Evolutionary conservation across 1,140 invertebrate species (phyloP).

Genomic region (Paramacrobiotus metropolitanus): DNA sequence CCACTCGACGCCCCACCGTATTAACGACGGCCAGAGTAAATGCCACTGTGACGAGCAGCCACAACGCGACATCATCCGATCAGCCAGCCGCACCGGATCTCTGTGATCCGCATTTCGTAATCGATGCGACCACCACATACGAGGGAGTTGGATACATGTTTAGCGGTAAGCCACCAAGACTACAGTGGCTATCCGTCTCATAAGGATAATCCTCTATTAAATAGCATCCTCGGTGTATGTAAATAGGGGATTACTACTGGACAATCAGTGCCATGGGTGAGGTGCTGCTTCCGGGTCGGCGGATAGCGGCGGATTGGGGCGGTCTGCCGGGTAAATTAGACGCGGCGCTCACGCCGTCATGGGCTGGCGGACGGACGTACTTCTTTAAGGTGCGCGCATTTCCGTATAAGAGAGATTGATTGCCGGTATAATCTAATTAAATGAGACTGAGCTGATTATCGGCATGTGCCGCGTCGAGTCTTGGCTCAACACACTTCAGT

Average conservation of each 20-base stretch:
- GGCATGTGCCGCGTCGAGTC: neutral
- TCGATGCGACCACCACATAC: neutral
- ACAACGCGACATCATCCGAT: too few species aligned
- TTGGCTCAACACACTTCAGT: neutral
- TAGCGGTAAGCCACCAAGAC: neutral
- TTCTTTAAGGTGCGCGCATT: slow-evolving; percentile 46
- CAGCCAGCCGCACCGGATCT: too few species aligned
- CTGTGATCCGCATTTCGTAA: neutral
- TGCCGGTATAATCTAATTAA: neutral
- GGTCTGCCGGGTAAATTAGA: slow-evolving; percentile 63
- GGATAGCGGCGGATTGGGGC: slow-evolving; percentile 48
- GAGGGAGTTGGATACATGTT: neutral
- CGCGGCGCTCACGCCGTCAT: slow-evolving; percentile 30
- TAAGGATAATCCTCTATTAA: neutral
- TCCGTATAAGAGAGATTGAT: too few species aligned
- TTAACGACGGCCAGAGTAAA: neutral
- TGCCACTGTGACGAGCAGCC: neutral
- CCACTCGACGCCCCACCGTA: neutral
- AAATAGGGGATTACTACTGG: slow-evolving; percentile 23
- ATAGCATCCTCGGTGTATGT: neutral
- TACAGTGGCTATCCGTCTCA: neutral
- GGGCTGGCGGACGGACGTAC: slow-evolving; percentile 61
- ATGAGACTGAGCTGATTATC: neutral
- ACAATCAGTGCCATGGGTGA: slow-evolving; percentile 43
- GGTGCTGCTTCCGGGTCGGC: slow-evolving; percentile 42